phyloP scores from a whole-genome alignment of 2,113 vertebrate genomes.

The cat (Felis catus) region F.catus_Fca126_mat1.0 CM031414.1:72896001-72896500 shows the following conservation, averaged over 20 bases:
- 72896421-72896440: neutral
- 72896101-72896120: neutral
- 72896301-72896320: neutral
- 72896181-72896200: neutral
- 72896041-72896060: neutral
- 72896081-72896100: conserved; percentile 14
- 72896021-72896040: conserved; percentile 15
- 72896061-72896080: neutral
- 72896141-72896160: conserved; percentile 1
- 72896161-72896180: conserved; percentile 38
- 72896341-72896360: conserved; percentile 2
- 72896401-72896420: neutral
- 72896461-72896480: conserved; percentile 41
- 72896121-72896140: conserved; percentile 46
- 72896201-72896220: neutral
- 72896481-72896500: neutral
- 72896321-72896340: neutral
- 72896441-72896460: neutral
- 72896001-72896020: neutral
- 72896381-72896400: neutral
- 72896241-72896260: neutral
- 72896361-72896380: neutral
- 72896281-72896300: conserved; percentile 12
- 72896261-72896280: neutral
- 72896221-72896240: neutral